phyloP scores from a whole-genome alignment of 2,888 invertebrate species.

The Syrista parreyssii region DNA sequence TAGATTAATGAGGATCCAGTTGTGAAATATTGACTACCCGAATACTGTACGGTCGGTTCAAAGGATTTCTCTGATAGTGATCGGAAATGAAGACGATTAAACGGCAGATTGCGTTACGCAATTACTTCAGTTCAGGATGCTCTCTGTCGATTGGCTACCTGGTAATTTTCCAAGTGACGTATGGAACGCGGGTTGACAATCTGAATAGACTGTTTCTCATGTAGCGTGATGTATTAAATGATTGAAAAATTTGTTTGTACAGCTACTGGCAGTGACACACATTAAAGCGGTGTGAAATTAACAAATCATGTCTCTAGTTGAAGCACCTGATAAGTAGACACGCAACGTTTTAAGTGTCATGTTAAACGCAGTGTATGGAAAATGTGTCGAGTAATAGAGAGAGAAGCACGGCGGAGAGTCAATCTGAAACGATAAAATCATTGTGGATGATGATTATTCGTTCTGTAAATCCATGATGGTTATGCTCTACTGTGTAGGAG shows the following conservation, averaged over 20 bases:
- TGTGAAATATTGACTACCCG: neutral
- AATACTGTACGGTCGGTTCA: neutral
- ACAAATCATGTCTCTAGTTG: neutral
- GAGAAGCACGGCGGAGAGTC: neutral
- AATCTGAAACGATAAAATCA: neutral
- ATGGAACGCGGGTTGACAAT: neutral
- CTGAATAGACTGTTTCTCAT: neutral
- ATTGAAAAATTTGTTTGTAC: neutral
- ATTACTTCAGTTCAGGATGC: neutral
- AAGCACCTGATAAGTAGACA: neutral
- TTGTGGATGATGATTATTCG: neutral
- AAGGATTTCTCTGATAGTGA: neutral
- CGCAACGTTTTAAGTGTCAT: neutral
- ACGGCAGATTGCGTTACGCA: neutral
- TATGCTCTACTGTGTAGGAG: conserved; percentile 1
- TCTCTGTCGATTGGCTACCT: neutral
- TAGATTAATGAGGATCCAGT: neutral
- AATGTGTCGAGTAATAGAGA: conserved; percentile 8
- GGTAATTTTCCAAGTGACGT: neutral
- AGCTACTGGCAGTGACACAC: neutral
- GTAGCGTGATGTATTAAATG: neutral
- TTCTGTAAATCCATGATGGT: neutral
- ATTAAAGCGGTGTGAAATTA: neutral
- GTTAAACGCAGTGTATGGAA: neutral
- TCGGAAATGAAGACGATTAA: neutral